Evolutionary conservation across 53 echinoderm and acorn worm genomes (phyloP).

Genomic region (Holothuria scabra): DNA sequence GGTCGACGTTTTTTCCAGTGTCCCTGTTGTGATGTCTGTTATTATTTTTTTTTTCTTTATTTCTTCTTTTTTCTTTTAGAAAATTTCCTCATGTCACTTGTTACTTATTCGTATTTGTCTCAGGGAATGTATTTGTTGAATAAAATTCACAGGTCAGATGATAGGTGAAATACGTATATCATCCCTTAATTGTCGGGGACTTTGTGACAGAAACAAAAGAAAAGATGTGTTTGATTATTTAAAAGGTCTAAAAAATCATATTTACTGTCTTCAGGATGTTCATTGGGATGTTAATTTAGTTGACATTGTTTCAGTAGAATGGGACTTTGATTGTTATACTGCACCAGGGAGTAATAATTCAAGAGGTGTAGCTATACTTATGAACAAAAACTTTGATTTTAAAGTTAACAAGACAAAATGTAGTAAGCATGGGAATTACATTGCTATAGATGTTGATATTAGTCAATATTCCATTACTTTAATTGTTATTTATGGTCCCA

Average conservation of each 20-base stretch:
- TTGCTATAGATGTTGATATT: constrained; percentile 2
- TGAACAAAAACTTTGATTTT: no score
- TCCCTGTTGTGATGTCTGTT: no score
- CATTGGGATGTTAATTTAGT: not conserved
- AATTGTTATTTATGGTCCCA: constrained; percentile 39
- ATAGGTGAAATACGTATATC: not conserved
- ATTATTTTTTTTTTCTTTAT: no score
- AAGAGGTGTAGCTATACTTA: not conserved
- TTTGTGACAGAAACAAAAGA: not conserved
- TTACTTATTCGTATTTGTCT: no score
- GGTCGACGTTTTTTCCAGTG: no score
- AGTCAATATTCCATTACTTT: not conserved
- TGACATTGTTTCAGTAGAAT: not conserved
- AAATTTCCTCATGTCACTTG: no score
- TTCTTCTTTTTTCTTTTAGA: no score
- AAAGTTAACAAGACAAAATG: not conserved
- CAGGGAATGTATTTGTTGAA: no score
- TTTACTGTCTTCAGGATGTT: constrained; percentile 15
- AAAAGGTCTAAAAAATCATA: not conserved
- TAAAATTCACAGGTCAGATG: no score
- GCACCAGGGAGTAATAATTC: not conserved
- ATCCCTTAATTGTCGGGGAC: no score
- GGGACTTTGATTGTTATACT: not conserved
- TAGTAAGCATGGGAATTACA: not conserved
- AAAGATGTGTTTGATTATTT: constrained; percentile 23